phyloP scores from a whole-genome alignment of 2,888 invertebrate genomes.

The Halictus ligatus region DNA sequence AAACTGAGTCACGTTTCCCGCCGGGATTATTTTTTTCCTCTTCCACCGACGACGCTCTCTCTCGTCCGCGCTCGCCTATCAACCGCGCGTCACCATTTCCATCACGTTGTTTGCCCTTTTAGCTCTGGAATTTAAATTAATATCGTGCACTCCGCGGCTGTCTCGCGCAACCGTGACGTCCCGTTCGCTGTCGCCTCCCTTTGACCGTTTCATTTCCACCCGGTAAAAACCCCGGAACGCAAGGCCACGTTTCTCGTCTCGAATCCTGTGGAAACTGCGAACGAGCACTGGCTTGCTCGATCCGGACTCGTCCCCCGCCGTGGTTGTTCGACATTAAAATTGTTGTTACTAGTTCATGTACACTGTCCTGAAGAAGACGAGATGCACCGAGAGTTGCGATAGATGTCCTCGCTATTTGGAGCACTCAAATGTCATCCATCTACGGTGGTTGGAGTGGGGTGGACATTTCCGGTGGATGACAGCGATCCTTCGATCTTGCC shows the following conservation, averaged over 20 bases:
- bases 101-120: not conserved
- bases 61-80: constrained; percentile 2
- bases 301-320: not conserved
- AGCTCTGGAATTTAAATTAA: constrained; percentile 50
- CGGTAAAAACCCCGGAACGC: not conserved
- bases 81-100: not conserved
- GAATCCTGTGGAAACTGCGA: not conserved
- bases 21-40: not conserved
- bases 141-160: constrained; percentile 13
- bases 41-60: not conserved
- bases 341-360: not conserved
- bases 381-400: not conserved
- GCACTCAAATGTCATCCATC: not conserved
- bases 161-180: not conserved
- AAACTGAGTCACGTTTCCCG: constrained; percentile 32
- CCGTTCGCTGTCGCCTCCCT: not conserved
- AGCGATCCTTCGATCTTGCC: not conserved
- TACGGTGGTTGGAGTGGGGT: not conserved
- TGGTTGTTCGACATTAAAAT: not conserved
- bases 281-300: not conserved
- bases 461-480: not conserved
- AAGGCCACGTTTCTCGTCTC: not conserved
- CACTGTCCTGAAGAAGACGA: not conserved
- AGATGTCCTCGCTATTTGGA: not conserved
- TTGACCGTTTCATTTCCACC: constrained; percentile 23